Percentiles rank a stretch among this genome's conserved stretches.
phyloP scores from a whole-genome alignment of 2,888 invertebrate genomes.

The Aproaerema taeniolella region DNA sequence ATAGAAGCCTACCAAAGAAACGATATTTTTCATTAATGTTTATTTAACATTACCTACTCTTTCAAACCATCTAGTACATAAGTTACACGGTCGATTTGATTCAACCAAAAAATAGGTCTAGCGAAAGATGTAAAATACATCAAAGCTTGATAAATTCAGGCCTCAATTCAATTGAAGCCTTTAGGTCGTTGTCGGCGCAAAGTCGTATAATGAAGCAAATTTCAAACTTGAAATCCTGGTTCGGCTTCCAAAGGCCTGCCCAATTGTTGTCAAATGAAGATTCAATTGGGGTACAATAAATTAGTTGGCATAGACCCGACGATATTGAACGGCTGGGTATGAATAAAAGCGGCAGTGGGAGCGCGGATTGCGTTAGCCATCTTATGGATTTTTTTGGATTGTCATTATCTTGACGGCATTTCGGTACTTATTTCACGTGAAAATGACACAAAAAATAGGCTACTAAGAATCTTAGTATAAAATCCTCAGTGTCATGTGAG shows the following conservation, averaged over 20 bases:
- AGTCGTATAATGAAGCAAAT: slow-evolving; percentile 42
- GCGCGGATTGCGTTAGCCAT: too few species aligned
- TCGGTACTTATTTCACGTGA: too few species aligned
- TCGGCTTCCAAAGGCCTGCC: slow-evolving; percentile 46
- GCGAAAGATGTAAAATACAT: neutral
- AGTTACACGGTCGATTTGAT: too few species aligned
- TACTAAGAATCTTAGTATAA: too few species aligned
- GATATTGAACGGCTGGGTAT: neutral
- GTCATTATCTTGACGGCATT: too few species aligned
- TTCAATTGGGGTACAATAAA: slow-evolving; percentile 65
- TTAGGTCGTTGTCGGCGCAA: neutral
- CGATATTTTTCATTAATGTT: too few species aligned
- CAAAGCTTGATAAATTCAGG: neutral
- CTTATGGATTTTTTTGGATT: too few species aligned
- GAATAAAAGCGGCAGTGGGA: slow-evolving; percentile 26
- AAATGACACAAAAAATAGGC: too few species aligned
- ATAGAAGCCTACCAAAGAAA: too few species aligned
- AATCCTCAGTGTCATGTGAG: too few species aligned
- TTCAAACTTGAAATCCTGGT: slow-evolving; percentile 32
- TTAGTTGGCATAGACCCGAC: slow-evolving; percentile 21
- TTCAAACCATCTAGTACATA: too few species aligned
- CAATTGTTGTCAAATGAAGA: slow-evolving; percentile 72
- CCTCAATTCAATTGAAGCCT: neutral
- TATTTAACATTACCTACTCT: too few species aligned
- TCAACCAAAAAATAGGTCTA: neutral